Evolutionary conservation across 2,113 vertebrate genomes (phyloP).

Genomic region (Sebastes fasciatus): DNA sequence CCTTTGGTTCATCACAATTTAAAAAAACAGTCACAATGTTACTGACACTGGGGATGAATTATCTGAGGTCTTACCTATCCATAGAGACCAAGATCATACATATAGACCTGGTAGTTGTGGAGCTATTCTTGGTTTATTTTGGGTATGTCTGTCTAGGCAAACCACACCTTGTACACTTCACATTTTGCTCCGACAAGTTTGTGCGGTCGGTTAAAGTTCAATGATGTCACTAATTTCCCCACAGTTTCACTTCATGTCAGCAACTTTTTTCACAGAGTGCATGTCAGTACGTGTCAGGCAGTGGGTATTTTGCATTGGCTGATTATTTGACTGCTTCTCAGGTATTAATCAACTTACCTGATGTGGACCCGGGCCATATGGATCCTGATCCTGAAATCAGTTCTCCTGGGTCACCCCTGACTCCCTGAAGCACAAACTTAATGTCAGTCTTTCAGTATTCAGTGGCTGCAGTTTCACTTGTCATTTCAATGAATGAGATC

Average conservation of each 20-base stretch:
- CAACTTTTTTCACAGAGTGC: not conserved
- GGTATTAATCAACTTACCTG: slow-evolving; percentile 51
- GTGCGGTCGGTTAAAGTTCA: not conserved
- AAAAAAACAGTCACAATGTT: no score
- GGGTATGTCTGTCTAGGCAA: no score
- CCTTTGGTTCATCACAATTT: no score
- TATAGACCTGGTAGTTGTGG: no score
- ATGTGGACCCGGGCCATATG: not conserved
- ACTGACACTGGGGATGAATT: no score
- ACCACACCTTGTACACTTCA: not conserved
- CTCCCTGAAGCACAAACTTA: slow-evolving; percentile 65
- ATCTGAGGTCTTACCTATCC: no score
- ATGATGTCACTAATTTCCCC: not conserved
- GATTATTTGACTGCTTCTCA: not conserved
- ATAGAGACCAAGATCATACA: no score
- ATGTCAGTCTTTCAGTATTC: slow-evolving; percentile 10
- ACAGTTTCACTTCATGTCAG: slow-evolving; percentile 28
- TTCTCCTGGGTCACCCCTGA: slow-evolving; percentile 76
- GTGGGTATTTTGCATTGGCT: not conserved
- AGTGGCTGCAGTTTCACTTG: not conserved
- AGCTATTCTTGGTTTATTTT: no score
- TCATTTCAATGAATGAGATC: not conserved
- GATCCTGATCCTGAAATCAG: slow-evolving; percentile 41
- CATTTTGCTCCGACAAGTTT: not conserved
- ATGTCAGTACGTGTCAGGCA: not conserved